phyloP scores from a whole-genome alignment of 2,888 invertebrate genomes.

The Trachelus stipa region DNA sequence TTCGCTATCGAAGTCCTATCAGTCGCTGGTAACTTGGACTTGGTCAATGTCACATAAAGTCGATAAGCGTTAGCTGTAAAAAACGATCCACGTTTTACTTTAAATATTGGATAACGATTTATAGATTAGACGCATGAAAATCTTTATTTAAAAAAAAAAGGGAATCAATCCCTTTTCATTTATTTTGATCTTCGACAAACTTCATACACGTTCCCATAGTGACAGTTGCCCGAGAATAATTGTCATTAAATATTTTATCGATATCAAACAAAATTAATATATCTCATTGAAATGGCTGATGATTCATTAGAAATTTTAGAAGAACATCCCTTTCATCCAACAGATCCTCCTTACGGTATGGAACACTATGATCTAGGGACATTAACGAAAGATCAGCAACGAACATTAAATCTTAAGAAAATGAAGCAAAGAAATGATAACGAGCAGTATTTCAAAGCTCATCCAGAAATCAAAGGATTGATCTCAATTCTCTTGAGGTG shows the following conservation, averaged over 20 bases:
- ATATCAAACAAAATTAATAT: neutral
- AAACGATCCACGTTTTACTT: neutral
- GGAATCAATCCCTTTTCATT: neutral
- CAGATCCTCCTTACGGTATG: slow-evolving; percentile 42
- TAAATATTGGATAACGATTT: neutral
- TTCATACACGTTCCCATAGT: neutral
- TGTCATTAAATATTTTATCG: slow-evolving; percentile 7
- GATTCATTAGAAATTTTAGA: slow-evolving; percentile 19
- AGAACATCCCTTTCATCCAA: slow-evolving; percentile 41
- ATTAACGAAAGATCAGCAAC: slow-evolving; percentile 36
- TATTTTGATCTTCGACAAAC: neutral
- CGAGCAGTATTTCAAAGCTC: slow-evolving; percentile 43
- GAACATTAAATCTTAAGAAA: slow-evolving; percentile 38
- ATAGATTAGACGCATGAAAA: neutral
- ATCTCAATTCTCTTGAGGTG: slow-evolving; percentile 45
- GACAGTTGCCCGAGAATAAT: neutral
- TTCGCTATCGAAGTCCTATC: slow-evolving; percentile 27
- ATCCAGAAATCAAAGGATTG: slow-evolving; percentile 48
- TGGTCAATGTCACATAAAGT: neutral
- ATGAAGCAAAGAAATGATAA: slow-evolving; percentile 34
- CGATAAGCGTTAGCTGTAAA: neutral
- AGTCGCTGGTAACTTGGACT: neutral
- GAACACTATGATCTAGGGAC: slow-evolving; percentile 46
- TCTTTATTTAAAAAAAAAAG: neutral
- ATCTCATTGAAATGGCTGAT: slow-evolving; percentile 23